A percentile compares a stretch with the other conserved stretches of the same genome.
These are phyloP conservation scores for Xerus rutilus DNA, from an alignment of 2,797 vertebrate genomes.

Conservation along the genomic window DNA sequence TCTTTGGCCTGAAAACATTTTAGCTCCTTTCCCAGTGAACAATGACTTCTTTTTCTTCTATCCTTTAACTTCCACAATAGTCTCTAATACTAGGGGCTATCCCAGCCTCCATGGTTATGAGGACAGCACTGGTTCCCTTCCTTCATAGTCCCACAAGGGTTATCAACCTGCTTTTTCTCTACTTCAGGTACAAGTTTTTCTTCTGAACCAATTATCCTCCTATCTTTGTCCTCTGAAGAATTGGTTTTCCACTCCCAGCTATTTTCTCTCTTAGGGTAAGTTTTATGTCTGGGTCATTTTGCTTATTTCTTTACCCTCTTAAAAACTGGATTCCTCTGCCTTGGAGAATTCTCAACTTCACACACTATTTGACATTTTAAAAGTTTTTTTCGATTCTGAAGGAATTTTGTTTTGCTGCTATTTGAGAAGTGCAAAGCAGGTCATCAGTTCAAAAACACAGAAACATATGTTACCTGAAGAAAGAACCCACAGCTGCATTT, in stretches of 20 bases:
- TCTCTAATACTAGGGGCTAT: constrained; percentile 53
- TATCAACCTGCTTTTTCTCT: constrained; percentile 78
- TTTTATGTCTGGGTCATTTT: constrained; percentile 79
- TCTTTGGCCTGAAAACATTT: constrained; percentile 68
- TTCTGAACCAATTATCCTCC: constrained; percentile 79
- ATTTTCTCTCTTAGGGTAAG: constrained; percentile 80
- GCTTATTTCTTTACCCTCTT: constrained; percentile 75
- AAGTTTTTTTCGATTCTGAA: constrained; percentile 69
- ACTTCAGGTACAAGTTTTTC: constrained; percentile 70
- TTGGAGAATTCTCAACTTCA: constrained; percentile 72
- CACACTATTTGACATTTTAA: constrained; percentile 75
- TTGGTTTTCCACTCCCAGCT: constrained; percentile 79
- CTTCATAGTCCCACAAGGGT: constrained; percentile 69
- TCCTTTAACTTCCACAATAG: constrained; percentile 65
- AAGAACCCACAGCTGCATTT: constrained; percentile 64
- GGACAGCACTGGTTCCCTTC: constrained; percentile 61
- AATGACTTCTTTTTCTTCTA: constrained; percentile 68
- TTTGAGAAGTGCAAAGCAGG: constrained; percentile 73
- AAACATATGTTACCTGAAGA: constrained; percentile 58
- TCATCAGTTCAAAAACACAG: constrained; percentile 75
- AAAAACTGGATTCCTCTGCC: constrained; percentile 66
- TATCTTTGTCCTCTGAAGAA: constrained; percentile 77
- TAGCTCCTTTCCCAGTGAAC: constrained; percentile 66
- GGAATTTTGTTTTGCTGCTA: constrained; percentile 71
- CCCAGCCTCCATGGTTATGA: constrained; percentile 66